Conservation (phyloP, 2,888 invertebrate genomes). For the Pomacea canaliculata region DNA sequence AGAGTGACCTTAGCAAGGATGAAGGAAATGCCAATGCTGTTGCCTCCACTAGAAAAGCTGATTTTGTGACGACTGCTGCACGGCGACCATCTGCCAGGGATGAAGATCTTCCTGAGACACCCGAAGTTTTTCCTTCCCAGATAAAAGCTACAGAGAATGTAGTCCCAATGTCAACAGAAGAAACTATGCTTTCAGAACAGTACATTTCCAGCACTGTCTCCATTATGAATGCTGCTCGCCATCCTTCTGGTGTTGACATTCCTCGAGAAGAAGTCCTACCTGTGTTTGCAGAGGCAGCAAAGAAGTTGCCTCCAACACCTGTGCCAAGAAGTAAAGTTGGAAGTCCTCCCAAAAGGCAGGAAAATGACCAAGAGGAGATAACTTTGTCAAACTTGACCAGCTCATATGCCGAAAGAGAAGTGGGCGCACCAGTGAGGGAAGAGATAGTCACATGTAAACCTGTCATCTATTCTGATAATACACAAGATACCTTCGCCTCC, state of each 20-base stretch:
- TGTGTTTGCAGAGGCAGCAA: background rate
- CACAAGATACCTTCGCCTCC: background rate
- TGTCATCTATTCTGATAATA: too few relatives aligned
- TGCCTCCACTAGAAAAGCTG: constrained; percentile 3
- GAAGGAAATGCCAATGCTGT: background rate
- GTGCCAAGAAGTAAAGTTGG: constrained; percentile 6
- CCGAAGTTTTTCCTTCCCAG: constrained; percentile 20
- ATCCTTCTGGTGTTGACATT: background rate
- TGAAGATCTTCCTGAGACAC: constrained; percentile 3
- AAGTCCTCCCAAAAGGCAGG: background rate
- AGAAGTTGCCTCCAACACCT: constrained; percentile 5
- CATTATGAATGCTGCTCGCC: background rate
- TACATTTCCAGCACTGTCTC: background rate
- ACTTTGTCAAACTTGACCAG: background rate
- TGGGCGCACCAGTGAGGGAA: too few relatives aligned
- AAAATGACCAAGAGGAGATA: background rate
- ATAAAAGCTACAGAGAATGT: too few relatives aligned
- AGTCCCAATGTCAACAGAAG: too few relatives aligned
- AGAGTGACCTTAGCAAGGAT: background rate
- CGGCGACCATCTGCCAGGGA: constrained; percentile 14
- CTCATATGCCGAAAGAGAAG: too few relatives aligned
- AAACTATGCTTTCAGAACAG: background rate
- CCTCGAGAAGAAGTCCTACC: constrained; percentile 10
- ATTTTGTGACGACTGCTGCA: constrained; percentile 24
- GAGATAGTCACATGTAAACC: too few relatives aligned